Percentiles rank a stretch among this genome's conserved stretches.
These are phyloP conservation scores for Magallana gigas DNA, from an alignment of 1,140 invertebrate species.

Conservation along the genomic window DNA sequence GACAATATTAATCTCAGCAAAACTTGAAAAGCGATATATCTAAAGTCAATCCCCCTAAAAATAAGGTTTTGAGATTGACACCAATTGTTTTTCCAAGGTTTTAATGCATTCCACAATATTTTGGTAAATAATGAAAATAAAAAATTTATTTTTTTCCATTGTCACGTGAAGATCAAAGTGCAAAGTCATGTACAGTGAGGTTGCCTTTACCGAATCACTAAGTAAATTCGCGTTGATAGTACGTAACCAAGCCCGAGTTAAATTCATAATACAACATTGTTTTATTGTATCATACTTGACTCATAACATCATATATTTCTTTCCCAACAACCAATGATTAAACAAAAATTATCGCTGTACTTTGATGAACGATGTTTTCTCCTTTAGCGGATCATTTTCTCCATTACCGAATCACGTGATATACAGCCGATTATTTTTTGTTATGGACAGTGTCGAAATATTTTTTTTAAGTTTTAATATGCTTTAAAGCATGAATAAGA, in stretches of 20 bases:
- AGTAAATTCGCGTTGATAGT: neutral
- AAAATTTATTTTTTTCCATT: too few relatives aligned
- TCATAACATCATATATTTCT: neutral
- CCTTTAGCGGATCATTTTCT: constrained; percentile 14
- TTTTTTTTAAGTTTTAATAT: neutral
- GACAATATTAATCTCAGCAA: too few relatives aligned
- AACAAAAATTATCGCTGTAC: neutral
- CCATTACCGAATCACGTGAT: constrained; percentile 8
- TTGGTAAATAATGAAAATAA: too few relatives aligned
- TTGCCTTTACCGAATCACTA: too few relatives aligned
- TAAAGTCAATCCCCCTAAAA: too few relatives aligned
- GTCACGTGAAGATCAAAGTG: too few relatives aligned
- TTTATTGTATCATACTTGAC: neutral
- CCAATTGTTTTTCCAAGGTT: too few relatives aligned
- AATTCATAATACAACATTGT: neutral
- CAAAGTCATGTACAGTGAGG: too few relatives aligned
- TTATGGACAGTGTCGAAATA: neutral
- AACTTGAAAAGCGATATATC: too few relatives aligned
- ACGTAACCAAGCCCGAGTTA: neutral
- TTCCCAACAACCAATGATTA: neutral
- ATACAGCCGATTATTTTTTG: neutral
- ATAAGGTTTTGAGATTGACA: too few relatives aligned
- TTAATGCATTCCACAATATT: too few relatives aligned
- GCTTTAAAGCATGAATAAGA: neutral
- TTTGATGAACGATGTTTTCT: neutral